phyloP scores from a whole-genome alignment of 2,888 invertebrate species.

The Hirtodrosophila trivittata region DNA sequence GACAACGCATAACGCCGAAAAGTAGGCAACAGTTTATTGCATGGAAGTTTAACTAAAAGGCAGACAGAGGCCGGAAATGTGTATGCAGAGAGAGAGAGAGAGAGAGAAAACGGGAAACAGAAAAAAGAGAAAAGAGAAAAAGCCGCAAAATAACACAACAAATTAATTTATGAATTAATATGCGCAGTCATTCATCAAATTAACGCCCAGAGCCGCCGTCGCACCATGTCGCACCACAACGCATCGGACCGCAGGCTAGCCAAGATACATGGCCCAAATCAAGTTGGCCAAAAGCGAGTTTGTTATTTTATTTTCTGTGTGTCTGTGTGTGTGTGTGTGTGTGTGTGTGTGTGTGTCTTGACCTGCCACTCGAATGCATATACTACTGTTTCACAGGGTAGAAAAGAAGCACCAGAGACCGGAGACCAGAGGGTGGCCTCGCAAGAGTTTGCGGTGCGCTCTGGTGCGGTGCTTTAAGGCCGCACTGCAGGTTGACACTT shows the following conservation, averaged over 20 bases:
- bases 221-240: slow-evolving; percentile 1
- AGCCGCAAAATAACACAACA: slow-evolving; percentile 52
- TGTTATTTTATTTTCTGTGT: too few relatives aligned
- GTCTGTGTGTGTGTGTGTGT: slow-evolving; percentile 5
- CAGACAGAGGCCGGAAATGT: too few relatives aligned
- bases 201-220: slow-evolving; percentile 41
- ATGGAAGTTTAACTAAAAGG: neutral
- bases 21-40: slow-evolving; percentile 56
- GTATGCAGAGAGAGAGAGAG: too few relatives aligned
- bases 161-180: slow-evolving; percentile 78
- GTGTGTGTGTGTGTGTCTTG: slow-evolving; percentile 48
- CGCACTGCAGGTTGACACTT: slow-evolving; percentile 77
- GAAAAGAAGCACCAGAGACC: too few relatives aligned
- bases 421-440: too few relatives aligned
- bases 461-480: slow-evolving; percentile 37
- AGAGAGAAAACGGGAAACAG: slow-evolving; percentile 6
- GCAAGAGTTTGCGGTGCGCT: neutral
- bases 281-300: slow-evolving; percentile 16
- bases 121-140: slow-evolving; percentile 37
- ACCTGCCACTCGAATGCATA: slow-evolving; percentile 53
- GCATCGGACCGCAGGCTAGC: slow-evolving; percentile 3
- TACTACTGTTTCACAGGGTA: slow-evolving; percentile 2
- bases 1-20: slow-evolving; percentile 13
- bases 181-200: slow-evolving; percentile 79
- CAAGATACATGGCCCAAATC: slow-evolving; percentile 1